These are phyloP conservation scores for Megalops atlanticus DNA, from an alignment of 2,113 vertebrate genomes.

Conservation along the genomic window DNA sequence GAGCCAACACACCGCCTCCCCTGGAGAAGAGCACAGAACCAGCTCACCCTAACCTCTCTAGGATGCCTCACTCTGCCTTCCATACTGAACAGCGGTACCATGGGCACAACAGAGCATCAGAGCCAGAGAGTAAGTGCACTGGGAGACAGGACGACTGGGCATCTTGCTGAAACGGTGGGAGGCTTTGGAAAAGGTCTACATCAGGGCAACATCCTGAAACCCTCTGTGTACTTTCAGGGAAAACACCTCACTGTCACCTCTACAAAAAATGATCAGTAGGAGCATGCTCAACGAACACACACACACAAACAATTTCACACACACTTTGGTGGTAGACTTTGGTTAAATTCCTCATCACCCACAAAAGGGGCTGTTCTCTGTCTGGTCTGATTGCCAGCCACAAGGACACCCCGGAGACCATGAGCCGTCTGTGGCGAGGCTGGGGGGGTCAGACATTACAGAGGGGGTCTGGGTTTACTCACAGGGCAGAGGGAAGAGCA, in stretches of 20 bases:
- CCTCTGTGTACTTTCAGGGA: not conserved
- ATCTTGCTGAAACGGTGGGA: not conserved
- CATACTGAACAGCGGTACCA: not conserved
- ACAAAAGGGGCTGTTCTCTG: too few species aligned
- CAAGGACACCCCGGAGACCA: too few species aligned
- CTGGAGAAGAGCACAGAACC: not conserved
- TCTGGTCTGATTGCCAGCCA: too few species aligned
- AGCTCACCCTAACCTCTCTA: too few species aligned
- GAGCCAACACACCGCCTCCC: too few species aligned
- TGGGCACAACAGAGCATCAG: not conserved
- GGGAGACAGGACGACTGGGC: not conserved
- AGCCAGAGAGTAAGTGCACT: not conserved
- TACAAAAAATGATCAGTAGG: not conserved
- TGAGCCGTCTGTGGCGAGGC: too few species aligned
- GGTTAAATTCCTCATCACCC: too few species aligned
- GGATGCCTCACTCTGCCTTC: not conserved
- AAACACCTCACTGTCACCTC: not conserved
- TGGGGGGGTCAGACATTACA: not conserved
- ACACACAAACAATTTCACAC: not conserved
- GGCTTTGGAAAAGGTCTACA: not conserved
- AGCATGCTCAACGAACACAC: not conserved
- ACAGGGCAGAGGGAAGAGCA: not conserved
- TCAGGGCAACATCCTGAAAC: not conserved
- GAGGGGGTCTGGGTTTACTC: not conserved
- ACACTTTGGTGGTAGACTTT: not conserved